Evolutionary conservation across 2,797 vertebrate genomes (phyloP).

Genomic region (Apogon talboti): DNA sequence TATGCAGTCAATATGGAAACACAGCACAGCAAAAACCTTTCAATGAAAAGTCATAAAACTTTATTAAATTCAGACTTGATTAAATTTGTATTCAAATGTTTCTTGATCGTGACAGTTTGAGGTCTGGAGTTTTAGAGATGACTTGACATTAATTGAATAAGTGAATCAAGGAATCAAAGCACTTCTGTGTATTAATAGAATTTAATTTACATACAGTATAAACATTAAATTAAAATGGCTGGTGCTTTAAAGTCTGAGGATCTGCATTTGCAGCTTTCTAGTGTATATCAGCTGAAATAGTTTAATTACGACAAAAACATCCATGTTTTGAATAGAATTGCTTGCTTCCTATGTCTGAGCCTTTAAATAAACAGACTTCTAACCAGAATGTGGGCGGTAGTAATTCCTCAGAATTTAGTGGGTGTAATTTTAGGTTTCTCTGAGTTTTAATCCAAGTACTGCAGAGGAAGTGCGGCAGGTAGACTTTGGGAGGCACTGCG

Average conservation of each 20-base stretch:
- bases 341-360: background rate
- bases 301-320: background rate
- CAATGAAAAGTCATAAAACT: no score
- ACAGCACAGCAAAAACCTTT: no score
- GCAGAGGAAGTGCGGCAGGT: conserved; percentile 12
- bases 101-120: no score
- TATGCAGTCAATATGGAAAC: no score
- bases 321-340: background rate
- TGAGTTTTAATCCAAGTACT: background rate
- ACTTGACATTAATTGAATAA: background rate
- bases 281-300: background rate
- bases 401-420: background rate
- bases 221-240: background rate
- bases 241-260: background rate
- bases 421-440: conserved; percentile 15
- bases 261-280: background rate
- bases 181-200: no score
- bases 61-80: no score
- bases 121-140: no score
- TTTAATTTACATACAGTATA: no score
- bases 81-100: no score
- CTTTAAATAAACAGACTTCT: background rate
- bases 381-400: background rate
- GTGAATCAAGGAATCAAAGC: background rate
- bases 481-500: conserved; percentile 10